Evolutionary conservation across 2,113 vertebrate species (phyloP).

Genomic region (Eulemur rufifrons): DNA sequence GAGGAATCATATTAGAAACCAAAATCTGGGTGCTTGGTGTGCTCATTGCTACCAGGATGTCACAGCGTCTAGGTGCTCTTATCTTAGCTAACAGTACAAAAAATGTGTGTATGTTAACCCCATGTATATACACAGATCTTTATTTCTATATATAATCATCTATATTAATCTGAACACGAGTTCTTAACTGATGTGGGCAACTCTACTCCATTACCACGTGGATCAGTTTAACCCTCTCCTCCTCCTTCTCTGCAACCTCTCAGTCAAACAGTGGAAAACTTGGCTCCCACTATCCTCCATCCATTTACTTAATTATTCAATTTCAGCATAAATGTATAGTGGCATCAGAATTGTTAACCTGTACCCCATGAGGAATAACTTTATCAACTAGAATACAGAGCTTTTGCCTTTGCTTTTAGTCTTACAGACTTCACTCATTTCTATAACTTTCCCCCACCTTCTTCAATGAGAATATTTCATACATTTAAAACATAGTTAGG

Average conservation of each 20-base stretch:
- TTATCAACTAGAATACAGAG: not conserved
- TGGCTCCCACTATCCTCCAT: not conserved
- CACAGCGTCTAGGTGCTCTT: not conserved
- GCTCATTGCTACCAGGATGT: not conserved
- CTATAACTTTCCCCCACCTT: not conserved
- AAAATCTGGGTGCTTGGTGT: not conserved
- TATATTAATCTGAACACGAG: not conserved
- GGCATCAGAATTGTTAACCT: not conserved
- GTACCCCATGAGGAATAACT: not conserved
- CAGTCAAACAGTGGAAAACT: not conserved
- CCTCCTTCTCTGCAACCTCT: not conserved
- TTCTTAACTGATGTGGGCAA: not conserved
- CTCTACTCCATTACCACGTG: too few relatives aligned
- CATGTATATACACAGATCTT: not conserved
- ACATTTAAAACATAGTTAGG: not conserved
- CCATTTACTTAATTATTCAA: not conserved
- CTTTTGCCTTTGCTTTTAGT: not conserved
- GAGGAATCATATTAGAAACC: not conserved
- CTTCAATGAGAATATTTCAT: not conserved
- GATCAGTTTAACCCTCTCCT: not conserved
- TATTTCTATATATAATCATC: not conserved
- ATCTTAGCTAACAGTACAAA: fast-evolving
- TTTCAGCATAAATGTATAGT: fast-evolving
- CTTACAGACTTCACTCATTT: not conserved
- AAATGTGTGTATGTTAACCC: not conserved